phyloP scores from a whole-genome alignment of 1,140 invertebrate genomes.

The Papilio glaucus region DNA sequence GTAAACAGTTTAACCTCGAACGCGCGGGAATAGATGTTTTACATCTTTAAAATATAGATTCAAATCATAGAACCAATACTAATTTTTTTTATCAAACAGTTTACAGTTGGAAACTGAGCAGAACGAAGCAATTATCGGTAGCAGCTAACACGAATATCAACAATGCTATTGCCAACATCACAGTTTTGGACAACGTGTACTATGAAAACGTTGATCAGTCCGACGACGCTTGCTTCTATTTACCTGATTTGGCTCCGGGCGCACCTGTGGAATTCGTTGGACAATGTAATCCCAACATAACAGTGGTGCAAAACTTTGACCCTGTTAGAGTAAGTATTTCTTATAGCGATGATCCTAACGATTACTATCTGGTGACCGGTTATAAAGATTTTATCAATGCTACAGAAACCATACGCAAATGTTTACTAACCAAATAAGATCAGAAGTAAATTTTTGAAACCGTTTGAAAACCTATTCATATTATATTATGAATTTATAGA shows the following conservation, averaged over 20 bases:
- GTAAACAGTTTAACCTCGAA: too few species aligned
- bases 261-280: constrained; percentile 62
- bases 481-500: too few species aligned
- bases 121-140: constrained; percentile 46
- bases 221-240: constrained; percentile 63
- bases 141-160: constrained; percentile 47
- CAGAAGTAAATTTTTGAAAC: too few species aligned
- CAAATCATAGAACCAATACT: too few species aligned
- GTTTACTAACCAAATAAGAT: too few species aligned
- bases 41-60: too few species aligned
- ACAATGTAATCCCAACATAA: constrained; percentile 60
- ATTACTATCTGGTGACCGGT: too few species aligned
- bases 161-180: constrained; percentile 45
- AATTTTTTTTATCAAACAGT: constrained; percentile 49
- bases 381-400: too few species aligned
- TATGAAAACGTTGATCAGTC: constrained; percentile 53
- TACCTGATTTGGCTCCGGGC: constrained; percentile 53
- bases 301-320: constrained; percentile 61
- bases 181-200: constrained; percentile 53
- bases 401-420: too few species aligned
- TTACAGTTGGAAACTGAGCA: constrained; percentile 64
- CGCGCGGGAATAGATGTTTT: too few species aligned
- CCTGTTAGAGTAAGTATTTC: constrained; percentile 49
- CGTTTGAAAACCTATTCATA: background rate
- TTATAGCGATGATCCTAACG: too few species aligned